Conservation (phyloP, 1,140 invertebrate species). For the Scaptomyza pallida region DNA sequence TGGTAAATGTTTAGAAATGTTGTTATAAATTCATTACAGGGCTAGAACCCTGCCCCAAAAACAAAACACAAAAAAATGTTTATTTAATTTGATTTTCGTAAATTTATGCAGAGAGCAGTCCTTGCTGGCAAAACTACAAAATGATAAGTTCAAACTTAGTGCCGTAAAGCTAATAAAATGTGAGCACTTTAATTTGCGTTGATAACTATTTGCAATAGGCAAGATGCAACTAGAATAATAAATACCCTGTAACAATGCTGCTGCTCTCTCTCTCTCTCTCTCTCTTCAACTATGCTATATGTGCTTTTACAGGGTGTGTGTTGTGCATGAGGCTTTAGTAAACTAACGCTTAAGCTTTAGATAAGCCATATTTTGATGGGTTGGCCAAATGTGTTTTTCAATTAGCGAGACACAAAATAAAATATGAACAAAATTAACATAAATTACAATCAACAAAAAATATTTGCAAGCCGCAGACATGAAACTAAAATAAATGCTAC, state of each 20-base stretch:
- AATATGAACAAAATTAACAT: slow-evolving; percentile 58
- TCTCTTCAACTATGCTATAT: neutral
- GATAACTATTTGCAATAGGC: neutral
- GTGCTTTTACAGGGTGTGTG: neutral
- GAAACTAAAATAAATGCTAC: slow-evolving; percentile 65
- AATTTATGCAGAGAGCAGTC: slow-evolving; percentile 45
- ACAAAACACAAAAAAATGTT: no score
- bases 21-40: slow-evolving; percentile 77
- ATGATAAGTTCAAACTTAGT: slow-evolving; percentile 59
- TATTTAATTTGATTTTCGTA: slow-evolving; percentile 62
- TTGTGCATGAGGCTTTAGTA: no score
- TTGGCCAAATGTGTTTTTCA: slow-evolving; percentile 31
- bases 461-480: slow-evolving; percentile 60
- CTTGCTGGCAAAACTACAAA: slow-evolving; percentile 54
- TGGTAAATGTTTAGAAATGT: slow-evolving; percentile 62
- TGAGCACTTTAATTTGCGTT: slow-evolving; percentile 13
- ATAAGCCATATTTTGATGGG: slow-evolving; percentile 6
- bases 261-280: neutral
- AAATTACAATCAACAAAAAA: slow-evolving; percentile 71
- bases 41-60: slow-evolving; percentile 35
- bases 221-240: neutral
- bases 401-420: slow-evolving; percentile 38
- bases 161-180: slow-evolving; percentile 21
- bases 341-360: neutral
- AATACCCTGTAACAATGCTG: neutral